Evolutionary conservation across 2,797 vertebrate species (phyloP).

Genomic region (Semaprochilodus insignis): DNA sequence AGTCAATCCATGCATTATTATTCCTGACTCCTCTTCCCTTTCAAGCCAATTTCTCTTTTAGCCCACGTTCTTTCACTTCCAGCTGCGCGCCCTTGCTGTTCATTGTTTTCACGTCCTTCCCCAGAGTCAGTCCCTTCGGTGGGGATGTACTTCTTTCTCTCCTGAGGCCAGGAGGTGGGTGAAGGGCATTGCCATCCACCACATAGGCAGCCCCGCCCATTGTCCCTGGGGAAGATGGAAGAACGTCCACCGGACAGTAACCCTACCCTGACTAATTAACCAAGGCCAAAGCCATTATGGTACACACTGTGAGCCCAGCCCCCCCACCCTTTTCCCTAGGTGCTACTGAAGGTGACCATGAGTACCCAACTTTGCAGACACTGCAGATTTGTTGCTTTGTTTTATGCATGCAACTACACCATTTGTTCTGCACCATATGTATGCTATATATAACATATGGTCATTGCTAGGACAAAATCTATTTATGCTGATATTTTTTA

Average conservation of each 20-base stretch:
- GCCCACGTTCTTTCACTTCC: constrained; percentile 9
- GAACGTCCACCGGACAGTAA: constrained; percentile 39
- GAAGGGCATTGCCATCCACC: constrained; percentile 38
- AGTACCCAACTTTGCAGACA: neutral
- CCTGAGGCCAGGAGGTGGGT: neutral
- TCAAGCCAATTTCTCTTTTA: constrained; percentile 18
- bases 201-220: neutral
- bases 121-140: constrained; percentile 32
- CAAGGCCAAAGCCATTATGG: constrained; percentile 43
- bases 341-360: constrained; percentile 52
- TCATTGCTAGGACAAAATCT: no score
- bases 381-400: constrained; percentile 6
- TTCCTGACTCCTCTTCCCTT: constrained; percentile 20
- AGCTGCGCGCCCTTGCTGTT: constrained; percentile 35
- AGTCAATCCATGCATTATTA: constrained; percentile 32
- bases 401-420: neutral
- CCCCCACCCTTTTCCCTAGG: constrained; percentile 4
- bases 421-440: neutral
- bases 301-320: constrained; percentile 19
- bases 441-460: neutral
- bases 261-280: constrained; percentile 52
- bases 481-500: no score
- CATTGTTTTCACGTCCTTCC: constrained; percentile 44
- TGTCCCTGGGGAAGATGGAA: constrained; percentile 29
- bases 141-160: constrained; percentile 35